A percentile compares a stretch with the other conserved stretches of the same genome.
Evolutionary conservation across 2,888 invertebrate genomes (phyloP).

Genomic region (Acleris sparsana): DNA sequence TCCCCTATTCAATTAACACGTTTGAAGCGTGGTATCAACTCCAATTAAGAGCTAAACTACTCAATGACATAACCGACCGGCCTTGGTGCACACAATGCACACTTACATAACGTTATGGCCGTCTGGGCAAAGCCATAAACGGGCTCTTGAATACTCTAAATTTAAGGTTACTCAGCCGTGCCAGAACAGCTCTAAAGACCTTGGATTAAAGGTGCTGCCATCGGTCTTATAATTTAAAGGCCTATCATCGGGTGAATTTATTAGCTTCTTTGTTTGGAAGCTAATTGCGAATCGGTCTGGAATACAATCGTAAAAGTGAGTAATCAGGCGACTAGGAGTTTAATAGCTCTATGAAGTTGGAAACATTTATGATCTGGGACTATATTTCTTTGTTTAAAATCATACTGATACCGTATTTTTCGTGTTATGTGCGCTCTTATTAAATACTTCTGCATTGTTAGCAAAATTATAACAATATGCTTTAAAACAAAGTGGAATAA

Average conservation of each 20-base stretch:
- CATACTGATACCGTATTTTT: too few relatives aligned
- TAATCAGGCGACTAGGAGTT: constrained; percentile 11
- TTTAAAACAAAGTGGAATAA: too few relatives aligned
- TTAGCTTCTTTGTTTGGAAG: constrained; percentile 15
- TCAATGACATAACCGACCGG: constrained; percentile 59
- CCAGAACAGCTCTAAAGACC: background rate
- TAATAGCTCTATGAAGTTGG: background rate
- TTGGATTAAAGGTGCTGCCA: background rate
- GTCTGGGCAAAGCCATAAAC: constrained; percentile 42
- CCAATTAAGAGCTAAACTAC: constrained; percentile 52
- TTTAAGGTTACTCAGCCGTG: constrained; percentile 5
- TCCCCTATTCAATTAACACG: constrained; percentile 14
- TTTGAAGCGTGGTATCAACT: constrained; percentile 21
- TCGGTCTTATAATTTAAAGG: background rate
- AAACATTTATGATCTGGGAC: background rate
- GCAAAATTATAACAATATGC: too few relatives aligned
- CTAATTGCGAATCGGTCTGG: constrained; percentile 27
- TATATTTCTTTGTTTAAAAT: background rate
- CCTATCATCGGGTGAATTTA: constrained; percentile 23
- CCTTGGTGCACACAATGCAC: constrained; percentile 63
- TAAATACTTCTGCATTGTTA: too few relatives aligned
- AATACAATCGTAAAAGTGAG: constrained; percentile 20
- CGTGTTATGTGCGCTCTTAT: too few relatives aligned
- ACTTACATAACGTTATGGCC: constrained; percentile 52
- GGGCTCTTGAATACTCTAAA: constrained; percentile 2